Percentiles rank a stretch among this genome's conserved stretches.
Evolutionary conservation across 2,888 invertebrate genomes (phyloP).

Genomic region (Cheilosia scutellata): DNA sequence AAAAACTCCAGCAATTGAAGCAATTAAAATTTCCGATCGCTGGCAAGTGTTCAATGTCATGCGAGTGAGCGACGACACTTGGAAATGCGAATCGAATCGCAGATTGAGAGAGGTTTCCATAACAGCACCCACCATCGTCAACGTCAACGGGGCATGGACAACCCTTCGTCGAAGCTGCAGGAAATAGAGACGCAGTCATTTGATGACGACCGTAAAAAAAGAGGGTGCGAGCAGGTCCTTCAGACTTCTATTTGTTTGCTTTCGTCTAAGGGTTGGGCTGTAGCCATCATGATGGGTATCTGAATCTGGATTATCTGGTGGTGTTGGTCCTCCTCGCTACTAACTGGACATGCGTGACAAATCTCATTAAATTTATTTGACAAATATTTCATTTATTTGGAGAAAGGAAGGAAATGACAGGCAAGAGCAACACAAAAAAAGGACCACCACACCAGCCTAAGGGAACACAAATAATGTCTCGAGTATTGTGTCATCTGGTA

Average conservation of each 20-base stretch:
- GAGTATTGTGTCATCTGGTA: slow-evolving; percentile 71
- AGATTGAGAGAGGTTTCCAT: slow-evolving; percentile 68
- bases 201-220: slow-evolving; percentile 48
- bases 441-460: slow-evolving; percentile 1
- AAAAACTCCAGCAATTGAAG: slow-evolving; percentile 59
- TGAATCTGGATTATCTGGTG: slow-evolving; percentile 12
- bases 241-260: slow-evolving; percentile 38
- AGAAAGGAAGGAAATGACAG: slow-evolving; percentile 52
- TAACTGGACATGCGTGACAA: slow-evolving; percentile 76
- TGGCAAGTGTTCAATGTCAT: slow-evolving; percentile 72
- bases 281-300: slow-evolving; percentile 25
- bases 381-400: slow-evolving; percentile 75
- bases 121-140: slow-evolving; percentile 14
- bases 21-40: slow-evolving; percentile 74
- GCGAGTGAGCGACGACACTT: slow-evolving; percentile 61
- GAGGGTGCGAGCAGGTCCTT: slow-evolving; percentile 63
- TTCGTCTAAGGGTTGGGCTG: slow-evolving; percentile 61
- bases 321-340: slow-evolving; percentile 27
- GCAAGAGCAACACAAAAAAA: slow-evolving; percentile 8
- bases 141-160: slow-evolving; percentile 1
- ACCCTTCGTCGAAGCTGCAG: slow-evolving; percentile 38
- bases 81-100: slow-evolving; percentile 72
- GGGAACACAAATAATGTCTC: slow-evolving; percentile 20
- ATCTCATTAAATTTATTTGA: slow-evolving; percentile 75
- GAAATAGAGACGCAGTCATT: slow-evolving; percentile 66